These are phyloP conservation scores for Calosoma granatense DNA, from an alignment of 1,140 invertebrate species.

Conservation along the genomic window DNA sequence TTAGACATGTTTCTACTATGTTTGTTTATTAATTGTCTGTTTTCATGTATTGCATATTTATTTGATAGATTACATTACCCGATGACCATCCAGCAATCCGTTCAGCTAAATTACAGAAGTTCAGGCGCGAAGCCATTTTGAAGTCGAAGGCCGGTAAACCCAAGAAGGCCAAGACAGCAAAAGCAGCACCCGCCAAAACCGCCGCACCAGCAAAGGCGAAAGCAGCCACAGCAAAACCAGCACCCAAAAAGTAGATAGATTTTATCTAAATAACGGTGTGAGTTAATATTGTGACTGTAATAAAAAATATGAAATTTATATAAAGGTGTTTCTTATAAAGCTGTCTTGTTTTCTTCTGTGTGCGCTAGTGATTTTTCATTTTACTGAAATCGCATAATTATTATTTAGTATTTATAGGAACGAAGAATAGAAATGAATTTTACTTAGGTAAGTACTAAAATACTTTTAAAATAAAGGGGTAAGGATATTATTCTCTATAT, in stretches of 20 bases:
- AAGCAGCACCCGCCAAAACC: conserved; percentile 17
- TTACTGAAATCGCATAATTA: no score
- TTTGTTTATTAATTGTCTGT: conserved; percentile 11
- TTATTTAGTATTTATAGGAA: no score
- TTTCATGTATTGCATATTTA: no score
- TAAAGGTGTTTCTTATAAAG: background rate
- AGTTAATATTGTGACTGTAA: background rate
- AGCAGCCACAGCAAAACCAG: conserved; percentile 20
- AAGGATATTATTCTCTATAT: no score
- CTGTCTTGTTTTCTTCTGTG: background rate
- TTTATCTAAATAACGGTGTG: conserved; percentile 7
- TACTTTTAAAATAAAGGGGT: no score
- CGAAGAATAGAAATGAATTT: no score
- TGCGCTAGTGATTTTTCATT: no score
- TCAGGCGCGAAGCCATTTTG: conserved; percentile 40
- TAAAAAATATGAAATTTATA: background rate
- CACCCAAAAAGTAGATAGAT: conserved; percentile 8
- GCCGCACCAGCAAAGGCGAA: conserved; percentile 29
- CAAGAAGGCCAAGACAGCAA: conserved; percentile 42
- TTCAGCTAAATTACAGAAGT: conserved; percentile 39
- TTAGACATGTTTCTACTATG: conserved; percentile 6
- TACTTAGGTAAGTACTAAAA: no score
- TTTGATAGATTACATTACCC: conserved; percentile 48
- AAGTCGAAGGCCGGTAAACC: conserved; percentile 38
- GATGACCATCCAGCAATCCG: conserved; percentile 38